Evolutionary conservation across 1,140 invertebrate genomes (phyloP), one percentile per base, ranked within the genome.

Genomic region (Leptopilina clavipes): DNA sequence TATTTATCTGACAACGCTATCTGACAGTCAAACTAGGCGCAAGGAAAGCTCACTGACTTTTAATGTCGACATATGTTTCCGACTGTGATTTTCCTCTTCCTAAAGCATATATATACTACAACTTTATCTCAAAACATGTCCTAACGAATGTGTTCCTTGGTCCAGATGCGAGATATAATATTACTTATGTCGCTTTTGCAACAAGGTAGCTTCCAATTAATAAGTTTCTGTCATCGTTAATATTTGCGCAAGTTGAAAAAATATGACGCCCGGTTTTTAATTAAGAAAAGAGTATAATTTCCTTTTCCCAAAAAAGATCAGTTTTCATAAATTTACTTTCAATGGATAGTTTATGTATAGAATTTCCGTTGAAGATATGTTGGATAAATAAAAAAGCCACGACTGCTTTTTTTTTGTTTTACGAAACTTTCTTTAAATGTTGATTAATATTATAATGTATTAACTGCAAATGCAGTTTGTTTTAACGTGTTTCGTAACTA

Each of bases 91-190:
- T 52, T 81, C 79, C 75, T 79, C 79, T 76, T 79, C 77, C 77
- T 54, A 70, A 31, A 54, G 25, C 25, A 31, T 31, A 40, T 40
- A 31, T 6, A 31, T 31, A 31, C 6, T 70, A 54, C 71, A 70
- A 81, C 78, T 81, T 79, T 81, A 81, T 81, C 80, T 71, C 7
- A 8, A 73, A 25, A 65, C 31, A 74, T 72, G 65, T 77, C 75
- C 75, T 75, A 54, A 81, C 77, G 77, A 81, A 81, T 79, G 77
- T 75, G 75, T 81, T 79, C 80, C 77, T 31, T 81, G 80, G 75
- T 79, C 77, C 78, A 79, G 79, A 77, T 77, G 79, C n/a, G n/a
- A n/a, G n/a, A n/a, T 37, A 75, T 75, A 77, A 78, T 70, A 5
- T n/a, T n/a, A n/a, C n/a, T 48, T 14, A 14, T 14, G 45, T 14